These are phyloP conservation scores for Hylia prasina DNA, from an alignment of 2,113 vertebrate genomes.

Conservation along the genomic window DNA sequence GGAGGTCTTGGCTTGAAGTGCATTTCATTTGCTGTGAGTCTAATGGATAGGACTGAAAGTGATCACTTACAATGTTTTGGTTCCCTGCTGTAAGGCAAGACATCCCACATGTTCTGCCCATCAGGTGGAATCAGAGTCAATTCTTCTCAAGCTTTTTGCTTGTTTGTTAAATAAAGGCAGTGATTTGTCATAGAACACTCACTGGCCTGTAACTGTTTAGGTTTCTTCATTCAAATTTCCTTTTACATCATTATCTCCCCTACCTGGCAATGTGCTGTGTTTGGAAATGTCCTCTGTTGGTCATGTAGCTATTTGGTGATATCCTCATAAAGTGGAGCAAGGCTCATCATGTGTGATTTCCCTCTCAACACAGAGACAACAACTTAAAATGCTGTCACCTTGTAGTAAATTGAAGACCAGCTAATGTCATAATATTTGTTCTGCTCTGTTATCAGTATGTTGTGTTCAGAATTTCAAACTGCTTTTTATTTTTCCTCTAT, in stretches of 20 bases:
- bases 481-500: fast-evolving
- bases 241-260: background rate
- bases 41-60: background rate
- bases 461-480: background rate
- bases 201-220: background rate
- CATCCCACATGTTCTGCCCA: background rate
- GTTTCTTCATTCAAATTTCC: background rate
- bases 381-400: background rate
- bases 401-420: background rate
- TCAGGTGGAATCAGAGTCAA: background rate
- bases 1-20: background rate
- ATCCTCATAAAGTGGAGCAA: background rate
- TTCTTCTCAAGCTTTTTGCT: background rate
- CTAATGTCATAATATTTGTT: background rate
- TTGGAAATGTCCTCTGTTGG: background rate
- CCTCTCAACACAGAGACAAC: background rate
- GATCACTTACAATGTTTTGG: background rate
- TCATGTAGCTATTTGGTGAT: background rate
- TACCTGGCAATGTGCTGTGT: background rate
- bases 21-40: background rate
- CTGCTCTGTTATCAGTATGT: background rate
- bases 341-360: background rate
- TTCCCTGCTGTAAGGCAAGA: background rate
- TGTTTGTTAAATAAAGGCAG: background rate
- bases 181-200: fast-evolving